Evolutionary conservation across 2,113 vertebrate genomes (phyloP).

Genomic region (Casuarius casuarius): DNA sequence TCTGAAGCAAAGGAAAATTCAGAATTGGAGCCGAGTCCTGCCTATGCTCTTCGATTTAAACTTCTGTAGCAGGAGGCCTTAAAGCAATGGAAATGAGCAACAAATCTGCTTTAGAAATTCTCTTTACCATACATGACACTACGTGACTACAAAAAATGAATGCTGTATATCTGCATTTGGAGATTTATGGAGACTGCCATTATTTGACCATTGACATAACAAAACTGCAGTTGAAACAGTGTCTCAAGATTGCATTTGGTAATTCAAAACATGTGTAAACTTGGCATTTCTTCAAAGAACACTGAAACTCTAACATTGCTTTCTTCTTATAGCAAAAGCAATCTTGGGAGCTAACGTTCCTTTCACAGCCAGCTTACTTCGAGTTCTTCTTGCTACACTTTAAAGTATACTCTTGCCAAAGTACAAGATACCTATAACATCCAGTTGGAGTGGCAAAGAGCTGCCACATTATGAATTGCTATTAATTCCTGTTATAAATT

Average conservation of each 20-base stretch:
- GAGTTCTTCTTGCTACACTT: slow-evolving; percentile 51
- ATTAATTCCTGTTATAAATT: background rate
- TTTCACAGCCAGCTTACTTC: background rate
- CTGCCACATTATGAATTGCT: background rate
- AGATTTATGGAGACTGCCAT: background rate
- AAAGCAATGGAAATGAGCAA: background rate
- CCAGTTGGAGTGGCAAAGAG: background rate
- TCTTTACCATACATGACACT: background rate
- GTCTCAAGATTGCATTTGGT: slow-evolving; percentile 33
- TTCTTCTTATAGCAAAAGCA: slow-evolving; percentile 63
- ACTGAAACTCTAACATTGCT: slow-evolving; percentile 21
- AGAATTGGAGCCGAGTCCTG: background rate
- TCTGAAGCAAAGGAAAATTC: background rate
- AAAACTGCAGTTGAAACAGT: slow-evolving; percentile 58
- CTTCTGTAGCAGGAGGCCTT: background rate
- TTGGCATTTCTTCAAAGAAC: slow-evolving; percentile 71
- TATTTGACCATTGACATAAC: slow-evolving; percentile 58
- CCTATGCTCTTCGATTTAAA: background rate
- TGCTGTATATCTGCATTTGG: background rate
- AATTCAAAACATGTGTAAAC: slow-evolving; percentile 65
- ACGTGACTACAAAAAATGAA: background rate
- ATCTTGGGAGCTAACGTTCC: background rate
- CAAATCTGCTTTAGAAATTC: background rate
- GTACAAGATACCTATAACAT: background rate
- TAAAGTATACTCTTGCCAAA: slow-evolving; percentile 40